Percentiles rank a stretch among this genome's conserved stretches.
Conservation (phyloP, 2,888 invertebrate genomes). For the Ochropleura leucogaster region DNA sequence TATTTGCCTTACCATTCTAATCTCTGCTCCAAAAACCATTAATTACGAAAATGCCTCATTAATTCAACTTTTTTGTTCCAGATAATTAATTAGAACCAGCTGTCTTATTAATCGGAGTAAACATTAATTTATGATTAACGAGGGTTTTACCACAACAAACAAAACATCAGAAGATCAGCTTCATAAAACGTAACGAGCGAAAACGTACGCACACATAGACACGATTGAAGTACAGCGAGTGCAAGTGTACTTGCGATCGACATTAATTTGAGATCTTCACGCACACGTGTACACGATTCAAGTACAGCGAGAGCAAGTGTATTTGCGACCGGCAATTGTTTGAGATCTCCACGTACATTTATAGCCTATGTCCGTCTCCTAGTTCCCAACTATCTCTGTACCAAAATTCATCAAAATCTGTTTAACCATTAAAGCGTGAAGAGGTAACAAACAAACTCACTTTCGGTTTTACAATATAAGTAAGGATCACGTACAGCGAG, state of each 20-base stretch:
- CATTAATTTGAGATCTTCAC: not conserved
- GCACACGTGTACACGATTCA: not conserved
- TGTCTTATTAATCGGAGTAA: constrained; percentile 47
- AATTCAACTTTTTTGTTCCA: constrained; percentile 19
- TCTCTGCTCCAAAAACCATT: constrained; percentile 9
- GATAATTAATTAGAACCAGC: constrained; percentile 44
- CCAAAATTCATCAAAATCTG: too few relatives aligned
- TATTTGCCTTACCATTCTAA: not conserved
- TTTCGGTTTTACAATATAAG: too few relatives aligned
- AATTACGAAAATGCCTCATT: constrained; percentile 25
- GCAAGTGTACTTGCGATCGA: not conserved
- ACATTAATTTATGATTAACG: constrained; percentile 49
- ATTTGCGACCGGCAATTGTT: not conserved
- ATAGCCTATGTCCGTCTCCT: too few relatives aligned
- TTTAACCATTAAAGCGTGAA: too few relatives aligned
- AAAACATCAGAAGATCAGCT: constrained; percentile 4
- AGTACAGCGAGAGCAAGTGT: not conserved
- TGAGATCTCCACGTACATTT: not conserved
- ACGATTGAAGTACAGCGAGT: not conserved
- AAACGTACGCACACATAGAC: not conserved
- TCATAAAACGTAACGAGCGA: not conserved
- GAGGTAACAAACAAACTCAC: too few relatives aligned
- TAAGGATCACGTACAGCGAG: too few relatives aligned
- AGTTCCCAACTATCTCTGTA: too few relatives aligned
- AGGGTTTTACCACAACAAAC: not conserved